Percentiles rank a stretch among this genome's conserved stretches.
Conservation (phyloP, 2,113 vertebrate species). For the Micronycteris hirsuta region DNA sequence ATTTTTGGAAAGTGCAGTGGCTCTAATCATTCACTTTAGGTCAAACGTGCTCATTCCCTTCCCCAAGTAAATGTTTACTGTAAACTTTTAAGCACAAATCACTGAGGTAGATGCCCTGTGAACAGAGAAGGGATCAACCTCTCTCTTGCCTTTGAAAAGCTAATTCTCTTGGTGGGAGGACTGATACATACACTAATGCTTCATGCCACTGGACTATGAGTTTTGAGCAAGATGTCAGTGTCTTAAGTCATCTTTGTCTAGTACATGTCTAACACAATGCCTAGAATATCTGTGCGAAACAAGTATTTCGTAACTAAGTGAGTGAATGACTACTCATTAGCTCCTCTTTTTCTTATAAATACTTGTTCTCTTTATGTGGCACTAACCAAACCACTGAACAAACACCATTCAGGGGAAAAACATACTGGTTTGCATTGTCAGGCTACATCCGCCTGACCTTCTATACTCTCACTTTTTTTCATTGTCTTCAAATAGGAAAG, state of each 20-base stretch:
- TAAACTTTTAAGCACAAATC: neutral
- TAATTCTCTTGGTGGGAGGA: neutral
- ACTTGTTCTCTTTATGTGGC: neutral
- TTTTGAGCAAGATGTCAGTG: neutral
- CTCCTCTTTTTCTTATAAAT: slow-evolving; percentile 11
- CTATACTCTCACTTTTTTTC: neutral
- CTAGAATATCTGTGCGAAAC: neutral
- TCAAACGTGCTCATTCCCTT: neutral
- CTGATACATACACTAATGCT: neutral
- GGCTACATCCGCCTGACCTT: neutral
- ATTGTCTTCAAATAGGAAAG: neutral
- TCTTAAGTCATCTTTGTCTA: neutral
- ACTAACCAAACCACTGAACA: neutral
- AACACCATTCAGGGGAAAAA: neutral
- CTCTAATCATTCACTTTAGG: neutral
- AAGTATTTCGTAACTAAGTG: neutral
- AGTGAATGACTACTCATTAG: neutral
- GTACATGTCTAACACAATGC: neutral
- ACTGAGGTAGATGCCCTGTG: neutral
- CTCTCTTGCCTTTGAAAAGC: neutral
- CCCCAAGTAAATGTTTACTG: neutral
- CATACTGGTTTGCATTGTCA: neutral
- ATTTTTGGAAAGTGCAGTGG: neutral
- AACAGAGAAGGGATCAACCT: neutral
- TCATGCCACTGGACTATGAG: neutral